Percentiles rank a stretch among this genome's conserved stretches.
These are phyloP conservation scores for Danio rerio DNA, from an alignment of 2,113 vertebrate species.

Conservation along the genomic window DNA sequence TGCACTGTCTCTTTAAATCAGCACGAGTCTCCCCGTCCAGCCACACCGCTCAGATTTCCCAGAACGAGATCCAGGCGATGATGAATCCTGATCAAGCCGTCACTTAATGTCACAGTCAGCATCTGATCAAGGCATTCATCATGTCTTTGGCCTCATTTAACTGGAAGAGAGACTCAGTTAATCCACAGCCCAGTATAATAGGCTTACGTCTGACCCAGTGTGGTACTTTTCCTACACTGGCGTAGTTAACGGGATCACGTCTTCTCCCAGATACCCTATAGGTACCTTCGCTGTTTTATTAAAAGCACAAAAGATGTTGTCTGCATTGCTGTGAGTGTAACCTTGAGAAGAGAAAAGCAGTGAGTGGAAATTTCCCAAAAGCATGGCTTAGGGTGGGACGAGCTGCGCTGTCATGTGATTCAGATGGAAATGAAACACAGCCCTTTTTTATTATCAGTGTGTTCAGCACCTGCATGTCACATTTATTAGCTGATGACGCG, in stretches of 20 bases:
- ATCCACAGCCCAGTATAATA: constrained; percentile 25
- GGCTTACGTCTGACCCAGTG: constrained; percentile 23
- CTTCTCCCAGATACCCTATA: not conserved
- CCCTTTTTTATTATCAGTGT: not conserved
- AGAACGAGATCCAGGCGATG: not conserved
- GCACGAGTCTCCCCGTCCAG: not conserved
- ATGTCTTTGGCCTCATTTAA: constrained; percentile 14
- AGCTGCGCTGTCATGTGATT: constrained; percentile 12
- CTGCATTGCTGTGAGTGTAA: constrained; percentile 6
- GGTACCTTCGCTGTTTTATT: not conserved
- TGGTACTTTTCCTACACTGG: not conserved
- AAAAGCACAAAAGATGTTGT: not conserved
- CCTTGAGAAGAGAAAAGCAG: constrained; percentile 41
- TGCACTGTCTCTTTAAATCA: constrained; percentile 7
- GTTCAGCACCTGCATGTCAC: constrained; percentile 23
- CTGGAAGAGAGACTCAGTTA: constrained; percentile 20
- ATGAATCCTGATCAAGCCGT: constrained; percentile 8
- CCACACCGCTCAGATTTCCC: not conserved
- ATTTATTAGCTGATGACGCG: not conserved
- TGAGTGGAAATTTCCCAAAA: constrained; percentile 40
- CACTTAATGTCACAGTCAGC: not conserved
- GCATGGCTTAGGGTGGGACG: not conserved
- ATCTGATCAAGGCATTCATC: constrained; percentile 37
- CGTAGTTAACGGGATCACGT: not conserved
- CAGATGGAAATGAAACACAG: not conserved